phyloP scores from a whole-genome alignment of 2,888 invertebrate genomes.

The Acleris emargana region DNA sequence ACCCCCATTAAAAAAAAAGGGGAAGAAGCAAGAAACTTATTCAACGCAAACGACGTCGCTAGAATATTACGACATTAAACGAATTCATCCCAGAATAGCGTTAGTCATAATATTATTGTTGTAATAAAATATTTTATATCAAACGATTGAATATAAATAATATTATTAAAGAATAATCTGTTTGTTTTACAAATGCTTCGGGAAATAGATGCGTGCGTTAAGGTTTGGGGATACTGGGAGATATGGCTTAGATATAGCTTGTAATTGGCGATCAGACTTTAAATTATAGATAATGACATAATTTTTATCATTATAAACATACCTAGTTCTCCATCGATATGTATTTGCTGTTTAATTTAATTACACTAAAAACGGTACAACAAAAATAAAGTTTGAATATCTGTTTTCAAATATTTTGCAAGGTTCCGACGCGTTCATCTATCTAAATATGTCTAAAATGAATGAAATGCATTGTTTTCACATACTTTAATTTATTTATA shows the following conservation, averaged over 20 bases:
- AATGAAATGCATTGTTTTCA: no score
- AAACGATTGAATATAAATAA: conserved; percentile 34
- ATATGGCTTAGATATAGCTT: neutral
- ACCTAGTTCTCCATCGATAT: no score
- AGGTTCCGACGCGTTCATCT: no score
- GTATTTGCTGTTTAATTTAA: no score
- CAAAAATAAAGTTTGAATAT: no score
- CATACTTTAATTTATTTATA: no score
- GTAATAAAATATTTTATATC: conserved; percentile 35
- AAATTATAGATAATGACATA: neutral
- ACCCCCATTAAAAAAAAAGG: no score
- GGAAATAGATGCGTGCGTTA: conserved; percentile 17
- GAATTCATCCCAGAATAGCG: conserved; percentile 8
- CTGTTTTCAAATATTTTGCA: no score
- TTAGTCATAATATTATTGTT: conserved; percentile 33
- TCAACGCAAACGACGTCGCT: neutral
- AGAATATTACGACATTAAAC: conserved; percentile 11
- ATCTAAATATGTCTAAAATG: no score
- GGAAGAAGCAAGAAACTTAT: no score
- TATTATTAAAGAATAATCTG: conserved; percentile 30
- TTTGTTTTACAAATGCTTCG: conserved; percentile 33
- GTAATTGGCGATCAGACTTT: neutral
- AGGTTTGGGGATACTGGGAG: neutral
- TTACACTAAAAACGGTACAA: no score
- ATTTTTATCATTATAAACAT: no score